Conservation (phyloP, 2,113 vertebrate species). For the Atherinomorus stipes region DNA sequence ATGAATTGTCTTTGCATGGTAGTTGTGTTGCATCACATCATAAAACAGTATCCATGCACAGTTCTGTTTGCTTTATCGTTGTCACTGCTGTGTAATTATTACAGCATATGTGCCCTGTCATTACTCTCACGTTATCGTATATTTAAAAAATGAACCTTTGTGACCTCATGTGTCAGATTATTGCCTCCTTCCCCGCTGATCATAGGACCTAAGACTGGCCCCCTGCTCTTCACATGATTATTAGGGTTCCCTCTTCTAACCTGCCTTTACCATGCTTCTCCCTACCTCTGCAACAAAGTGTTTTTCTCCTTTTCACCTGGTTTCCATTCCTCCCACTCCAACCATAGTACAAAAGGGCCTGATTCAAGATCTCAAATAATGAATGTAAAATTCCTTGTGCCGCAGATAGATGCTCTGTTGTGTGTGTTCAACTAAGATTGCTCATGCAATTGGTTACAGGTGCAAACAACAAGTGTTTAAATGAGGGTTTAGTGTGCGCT, state of each 20-base stretch:
- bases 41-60: background rate
- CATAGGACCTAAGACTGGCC: background rate
- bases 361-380: too few relatives aligned
- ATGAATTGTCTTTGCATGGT: too few relatives aligned
- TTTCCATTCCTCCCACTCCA: background rate
- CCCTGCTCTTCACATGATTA: background rate
- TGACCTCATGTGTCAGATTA: slow-evolving; percentile 22
- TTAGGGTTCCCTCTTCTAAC: slow-evolving; percentile 3
- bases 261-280: background rate
- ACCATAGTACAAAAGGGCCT: background rate
- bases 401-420: too few relatives aligned
- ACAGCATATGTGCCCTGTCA: background rate
- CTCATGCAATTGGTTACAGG: too few relatives aligned
- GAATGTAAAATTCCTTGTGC: too few relatives aligned
- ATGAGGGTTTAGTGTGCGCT: too few relatives aligned
- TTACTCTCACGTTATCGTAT: slow-evolving; percentile 1
- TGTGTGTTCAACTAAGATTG: too few relatives aligned
- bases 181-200: background rate
- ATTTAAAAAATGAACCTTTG: slow-evolving; percentile 26
- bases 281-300: background rate
- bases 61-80: background rate
- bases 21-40: too few relatives aligned
- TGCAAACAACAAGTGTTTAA: too few relatives aligned
- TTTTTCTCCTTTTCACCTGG: background rate
- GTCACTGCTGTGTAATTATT: background rate